phyloP scores from a whole-genome alignment of 2,113 vertebrate genomes.

The Cebidichthys violaceus region DNA sequence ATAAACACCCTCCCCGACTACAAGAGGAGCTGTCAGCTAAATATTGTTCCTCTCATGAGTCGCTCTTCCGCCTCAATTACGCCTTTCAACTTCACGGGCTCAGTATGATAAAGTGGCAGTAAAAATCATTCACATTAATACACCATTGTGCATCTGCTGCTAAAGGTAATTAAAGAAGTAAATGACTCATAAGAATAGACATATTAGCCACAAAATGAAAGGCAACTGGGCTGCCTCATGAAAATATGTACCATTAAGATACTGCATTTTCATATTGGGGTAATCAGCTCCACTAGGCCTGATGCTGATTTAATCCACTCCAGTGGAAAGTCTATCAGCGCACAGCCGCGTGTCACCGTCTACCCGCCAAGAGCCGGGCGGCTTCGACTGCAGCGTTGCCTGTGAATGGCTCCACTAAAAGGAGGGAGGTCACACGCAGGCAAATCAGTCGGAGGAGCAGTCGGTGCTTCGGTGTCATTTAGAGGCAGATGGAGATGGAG shows the following conservation, averaged over 20 bases:
- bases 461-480: constrained; percentile 66
- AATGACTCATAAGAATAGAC: constrained; percentile 99
- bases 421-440: constrained; percentile 69
- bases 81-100: constrained; percentile 98
- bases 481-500: constrained; percentile 59
- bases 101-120: constrained; percentile 99
- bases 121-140: constrained; percentile 99
- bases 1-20: constrained; percentile 96
- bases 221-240: constrained; percentile 96
- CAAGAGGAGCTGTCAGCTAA: constrained; percentile 98
- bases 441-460: constrained; percentile 61
- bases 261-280: constrained; percentile 94
- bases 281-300: constrained; percentile 96
- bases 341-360: constrained; percentile 87
- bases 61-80: constrained; percentile 99
- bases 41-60: constrained; percentile 98
- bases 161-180: constrained; percentile 99
- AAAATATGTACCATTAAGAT: constrained; percentile 99
- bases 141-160: constrained; percentile 99
- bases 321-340: constrained; percentile 97
- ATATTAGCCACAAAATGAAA: constrained; percentile 99
- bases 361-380: constrained; percentile 81
- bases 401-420: constrained; percentile 64
- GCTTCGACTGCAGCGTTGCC: constrained; percentile 74
- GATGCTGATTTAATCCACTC: constrained; percentile 99